Conservation (phyloP, 2,888 invertebrate genomes). For the Mesochorus sp. region DNA sequence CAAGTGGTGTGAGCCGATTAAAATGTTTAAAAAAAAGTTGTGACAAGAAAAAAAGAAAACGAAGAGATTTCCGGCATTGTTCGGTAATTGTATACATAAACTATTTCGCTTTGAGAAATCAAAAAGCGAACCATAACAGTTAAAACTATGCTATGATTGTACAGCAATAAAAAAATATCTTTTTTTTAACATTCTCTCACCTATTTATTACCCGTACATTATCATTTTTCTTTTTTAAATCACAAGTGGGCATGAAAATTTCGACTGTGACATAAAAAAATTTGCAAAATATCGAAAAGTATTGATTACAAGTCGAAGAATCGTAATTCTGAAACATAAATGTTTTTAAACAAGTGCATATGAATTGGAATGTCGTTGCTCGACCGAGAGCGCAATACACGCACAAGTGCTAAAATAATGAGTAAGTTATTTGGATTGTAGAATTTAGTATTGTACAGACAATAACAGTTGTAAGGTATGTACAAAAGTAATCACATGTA, state of each 20-base stretch:
- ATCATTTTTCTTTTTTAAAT: conserved; percentile 7
- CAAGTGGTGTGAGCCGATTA: too few relatives aligned
- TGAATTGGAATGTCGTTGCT: conserved; percentile 13
- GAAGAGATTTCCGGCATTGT: conserved; percentile 7
- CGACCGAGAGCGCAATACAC: background rate
- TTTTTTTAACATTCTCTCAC: conserved; percentile 59
- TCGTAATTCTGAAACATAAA: background rate
- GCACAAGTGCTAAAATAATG: conserved; percentile 31
- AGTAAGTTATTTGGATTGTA: conserved; percentile 54
- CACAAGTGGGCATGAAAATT: background rate
- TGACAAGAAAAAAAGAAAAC: background rate
- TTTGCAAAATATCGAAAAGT: background rate
- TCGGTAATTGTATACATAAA: conserved; percentile 64
- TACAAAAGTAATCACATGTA: conserved; percentile 77
- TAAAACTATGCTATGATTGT: conserved; percentile 63
- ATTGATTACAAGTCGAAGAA: background rate
- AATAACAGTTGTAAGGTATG: conserved; percentile 76
- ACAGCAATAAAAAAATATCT: conserved; percentile 72
- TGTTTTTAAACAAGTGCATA: background rate
- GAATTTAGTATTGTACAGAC: conserved; percentile 75
- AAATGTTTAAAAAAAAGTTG: background rate
- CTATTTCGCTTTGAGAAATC: conserved; percentile 63
- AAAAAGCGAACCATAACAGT: conserved; percentile 42
- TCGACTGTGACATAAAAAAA: background rate
- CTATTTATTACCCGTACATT: conserved; percentile 64